phyloP scores from a whole-genome alignment of 2,888 invertebrate genomes.

The Mimumesa dahlbomi region DNA sequence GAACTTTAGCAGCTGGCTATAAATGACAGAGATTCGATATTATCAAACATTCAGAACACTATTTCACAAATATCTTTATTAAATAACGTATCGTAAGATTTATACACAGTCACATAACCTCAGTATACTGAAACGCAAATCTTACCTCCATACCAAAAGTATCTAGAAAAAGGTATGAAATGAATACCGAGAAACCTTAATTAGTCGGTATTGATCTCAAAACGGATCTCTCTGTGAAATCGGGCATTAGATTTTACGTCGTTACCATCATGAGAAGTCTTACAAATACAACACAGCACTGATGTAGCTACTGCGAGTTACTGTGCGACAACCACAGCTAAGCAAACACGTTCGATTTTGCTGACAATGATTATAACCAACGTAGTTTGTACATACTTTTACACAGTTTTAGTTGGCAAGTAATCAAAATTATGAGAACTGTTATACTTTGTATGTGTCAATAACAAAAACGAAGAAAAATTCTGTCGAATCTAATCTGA shows the following conservation, averaged over 20 bases:
- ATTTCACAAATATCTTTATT: not conserved
- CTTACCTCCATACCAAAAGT: slow-evolving; percentile 64
- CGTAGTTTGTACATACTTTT: slow-evolving; percentile 6
- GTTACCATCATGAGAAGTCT: slow-evolving; percentile 48
- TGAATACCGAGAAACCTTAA: slow-evolving; percentile 47
- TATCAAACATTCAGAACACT: not conserved
- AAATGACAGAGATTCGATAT: slow-evolving; percentile 30
- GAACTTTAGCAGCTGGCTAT: slow-evolving; percentile 68
- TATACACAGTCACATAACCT: slow-evolving; percentile 32
- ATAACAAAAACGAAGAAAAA: too few species aligned
- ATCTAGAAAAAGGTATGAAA: slow-evolving; percentile 27
- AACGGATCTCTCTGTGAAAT: slow-evolving; percentile 31
- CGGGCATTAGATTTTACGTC: slow-evolving; percentile 33
- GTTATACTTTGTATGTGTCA: too few species aligned
- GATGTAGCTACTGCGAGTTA: slow-evolving; percentile 17
- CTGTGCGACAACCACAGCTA: too few species aligned
- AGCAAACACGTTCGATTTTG: slow-evolving; percentile 33
- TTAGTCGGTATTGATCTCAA: slow-evolving; percentile 31
- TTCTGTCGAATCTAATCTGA: too few species aligned
- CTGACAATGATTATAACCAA: slow-evolving; percentile 24
- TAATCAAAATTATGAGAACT: too few species aligned
- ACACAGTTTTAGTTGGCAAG: too few species aligned
- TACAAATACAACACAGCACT: slow-evolving; percentile 29
- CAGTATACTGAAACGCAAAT: not conserved
- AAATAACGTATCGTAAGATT: not conserved